phyloP scores from a whole-genome alignment of 2,888 invertebrate species.

The Phyto melanocephala region DNA sequence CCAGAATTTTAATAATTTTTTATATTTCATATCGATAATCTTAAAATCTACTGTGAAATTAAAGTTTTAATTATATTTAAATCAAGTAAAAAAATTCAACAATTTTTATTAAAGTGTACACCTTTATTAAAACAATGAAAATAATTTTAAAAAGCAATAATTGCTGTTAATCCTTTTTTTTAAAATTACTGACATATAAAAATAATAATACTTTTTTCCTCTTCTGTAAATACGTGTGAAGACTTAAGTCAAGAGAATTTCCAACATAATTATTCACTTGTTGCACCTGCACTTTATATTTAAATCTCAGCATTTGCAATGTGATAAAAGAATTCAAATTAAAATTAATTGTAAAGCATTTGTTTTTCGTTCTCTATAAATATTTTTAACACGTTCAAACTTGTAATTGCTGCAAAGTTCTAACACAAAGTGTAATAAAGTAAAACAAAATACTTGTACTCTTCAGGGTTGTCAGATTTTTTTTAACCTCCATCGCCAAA shows the following conservation, averaged over 20 bases:
- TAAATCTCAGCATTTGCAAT: background rate
- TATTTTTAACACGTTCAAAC: background rate
- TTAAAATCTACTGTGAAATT: no score
- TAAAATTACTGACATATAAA: no score
- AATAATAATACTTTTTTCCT: no score
- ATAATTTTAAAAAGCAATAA: no score
- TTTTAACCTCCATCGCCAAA: no score
- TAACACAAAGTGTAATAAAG: background rate
- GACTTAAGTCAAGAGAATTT: background rate
- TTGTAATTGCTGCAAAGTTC: background rate
- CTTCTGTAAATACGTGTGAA: background rate
- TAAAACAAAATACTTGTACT: no score
- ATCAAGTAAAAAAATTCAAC: no score
- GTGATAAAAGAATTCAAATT: conserved; percentile 30
- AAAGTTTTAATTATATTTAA: no score
- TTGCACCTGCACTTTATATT: background rate
- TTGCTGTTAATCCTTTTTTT: background rate
- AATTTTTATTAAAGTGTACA: no score
- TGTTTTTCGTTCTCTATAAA: background rate
- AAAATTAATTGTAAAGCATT: conserved; percentile 31
- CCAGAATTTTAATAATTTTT: no score
- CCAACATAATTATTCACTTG: conserved; percentile 10
- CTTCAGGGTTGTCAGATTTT: no score
- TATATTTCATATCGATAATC: no score
- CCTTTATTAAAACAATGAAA: background rate